These are phyloP conservation scores for Cephus sareptanus DNA, from an alignment of 2,888 invertebrate species.

Conservation along the genomic window DNA sequence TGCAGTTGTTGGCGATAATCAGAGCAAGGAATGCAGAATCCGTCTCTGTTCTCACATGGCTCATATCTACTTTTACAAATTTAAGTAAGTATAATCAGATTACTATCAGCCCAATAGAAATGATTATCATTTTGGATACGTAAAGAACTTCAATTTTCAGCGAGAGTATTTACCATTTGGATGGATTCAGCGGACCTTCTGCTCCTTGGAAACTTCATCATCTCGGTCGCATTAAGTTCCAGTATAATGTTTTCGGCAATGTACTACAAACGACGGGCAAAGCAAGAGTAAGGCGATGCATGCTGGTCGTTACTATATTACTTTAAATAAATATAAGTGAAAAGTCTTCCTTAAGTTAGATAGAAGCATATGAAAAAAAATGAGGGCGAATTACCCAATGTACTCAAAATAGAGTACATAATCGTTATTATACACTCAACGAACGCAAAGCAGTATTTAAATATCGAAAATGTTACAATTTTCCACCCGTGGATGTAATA, in stretches of 20 bases:
- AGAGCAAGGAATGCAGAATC: conserved; percentile 79
- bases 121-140: background rate
- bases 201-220: conserved; percentile 78
- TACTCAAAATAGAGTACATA: background rate
- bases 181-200: conserved; percentile 82
- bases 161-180: conserved; percentile 82
- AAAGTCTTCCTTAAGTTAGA: background rate
- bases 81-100: conserved; percentile 72
- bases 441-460: background rate
- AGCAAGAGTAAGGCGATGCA: conserved; percentile 42
- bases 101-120: conserved; percentile 1
- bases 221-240: conserved; percentile 78
- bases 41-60: conserved; percentile 84
- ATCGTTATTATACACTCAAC: background rate
- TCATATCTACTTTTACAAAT: conserved; percentile 84
- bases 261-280: conserved; percentile 70
- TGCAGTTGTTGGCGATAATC: conserved; percentile 81
- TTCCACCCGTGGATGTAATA: background rate
- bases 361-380: background rate
- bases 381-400: background rate
- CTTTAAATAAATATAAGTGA: background rate
- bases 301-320: background rate
- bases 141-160: conserved; percentile 66
- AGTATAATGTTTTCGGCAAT: conserved; percentile 79
- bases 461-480: background rate